These are phyloP conservation scores for Todiramphus chloris DNA, from an alignment of 2,113 vertebrate genomes.

Conservation along the genomic window DNA sequence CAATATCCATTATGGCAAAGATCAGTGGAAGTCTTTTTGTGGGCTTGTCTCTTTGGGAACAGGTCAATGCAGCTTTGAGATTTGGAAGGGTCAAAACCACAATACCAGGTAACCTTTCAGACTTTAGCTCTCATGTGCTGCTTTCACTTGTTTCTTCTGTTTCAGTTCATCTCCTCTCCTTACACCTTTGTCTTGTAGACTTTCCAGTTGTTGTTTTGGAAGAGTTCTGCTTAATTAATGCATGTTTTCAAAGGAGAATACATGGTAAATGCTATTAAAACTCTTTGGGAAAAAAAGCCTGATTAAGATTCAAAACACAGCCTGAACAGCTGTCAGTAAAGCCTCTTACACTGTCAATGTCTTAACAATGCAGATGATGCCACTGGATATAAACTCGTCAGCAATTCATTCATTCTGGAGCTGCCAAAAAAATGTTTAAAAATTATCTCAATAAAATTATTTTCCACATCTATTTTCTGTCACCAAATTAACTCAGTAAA, in stretches of 20 bases:
- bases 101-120: fast-evolving
- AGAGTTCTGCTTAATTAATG: background rate
- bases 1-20: background rate
- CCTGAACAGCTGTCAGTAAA: slow-evolving; percentile 13
- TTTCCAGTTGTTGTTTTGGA: background rate
- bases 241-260: background rate
- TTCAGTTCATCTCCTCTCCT: background rate
- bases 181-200: background rate
- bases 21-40: background rate
- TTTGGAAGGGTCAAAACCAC: background rate
- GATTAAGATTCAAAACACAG: slow-evolving; percentile 36
- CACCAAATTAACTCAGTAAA: background rate
- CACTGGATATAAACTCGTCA: slow-evolving; percentile 17
- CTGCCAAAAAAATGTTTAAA: background rate
- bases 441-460: background rate
- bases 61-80: background rate
- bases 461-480: background rate
- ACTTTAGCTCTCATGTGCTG: background rate
- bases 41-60: background rate
- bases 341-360: background rate
- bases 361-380: background rate
- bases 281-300: background rate
- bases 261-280: background rate
- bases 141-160: background rate
- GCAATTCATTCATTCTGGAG: background rate